phyloP scores from a whole-genome alignment of 2,113 vertebrate genomes.

The Nestor notabilis region DNA sequence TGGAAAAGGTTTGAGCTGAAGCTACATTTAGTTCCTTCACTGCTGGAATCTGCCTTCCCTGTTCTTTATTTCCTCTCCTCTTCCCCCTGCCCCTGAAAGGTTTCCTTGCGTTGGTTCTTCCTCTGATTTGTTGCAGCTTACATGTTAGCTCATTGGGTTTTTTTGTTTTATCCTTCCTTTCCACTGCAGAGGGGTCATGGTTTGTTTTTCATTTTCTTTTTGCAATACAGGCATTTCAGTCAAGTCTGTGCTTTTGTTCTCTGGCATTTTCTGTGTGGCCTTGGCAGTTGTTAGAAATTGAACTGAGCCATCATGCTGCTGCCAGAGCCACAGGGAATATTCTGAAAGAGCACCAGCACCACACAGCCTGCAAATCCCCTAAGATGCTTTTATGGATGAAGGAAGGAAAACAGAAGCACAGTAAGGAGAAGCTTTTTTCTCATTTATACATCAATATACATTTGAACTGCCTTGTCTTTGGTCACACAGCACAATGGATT shows the following conservation, averaged over 20 bases:
- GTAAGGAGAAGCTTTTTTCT: not conserved
- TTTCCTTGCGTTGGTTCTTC: not conserved
- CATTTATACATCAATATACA: not conserved
- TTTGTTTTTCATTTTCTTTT: not conserved
- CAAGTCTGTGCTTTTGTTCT: slow-evolving; percentile 9
- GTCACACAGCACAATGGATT: not conserved
- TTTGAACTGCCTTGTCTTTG: not conserved
- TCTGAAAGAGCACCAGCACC: not conserved
- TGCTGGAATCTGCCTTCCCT: not conserved
- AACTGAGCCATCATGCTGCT: not conserved
- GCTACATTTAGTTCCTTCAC: not conserved
- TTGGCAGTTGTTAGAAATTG: not conserved
- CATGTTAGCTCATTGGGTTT: not conserved
- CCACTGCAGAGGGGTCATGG: not conserved
- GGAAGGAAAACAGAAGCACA: not conserved
- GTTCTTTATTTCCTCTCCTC: not conserved
- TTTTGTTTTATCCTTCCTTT: not conserved
- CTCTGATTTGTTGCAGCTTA: not conserved
- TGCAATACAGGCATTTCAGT: slow-evolving; percentile 2
- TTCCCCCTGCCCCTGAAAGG: not conserved
- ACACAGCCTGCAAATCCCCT: not conserved
- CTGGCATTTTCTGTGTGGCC: not conserved
- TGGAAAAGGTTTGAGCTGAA: not conserved
- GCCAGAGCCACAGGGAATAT: not conserved
- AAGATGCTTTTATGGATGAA: not conserved